These are phyloP conservation scores for Scolanthus callimorphus DNA, from an alignment of 92 coral and sea anemone genomes.

Conservation along the genomic window DNA sequence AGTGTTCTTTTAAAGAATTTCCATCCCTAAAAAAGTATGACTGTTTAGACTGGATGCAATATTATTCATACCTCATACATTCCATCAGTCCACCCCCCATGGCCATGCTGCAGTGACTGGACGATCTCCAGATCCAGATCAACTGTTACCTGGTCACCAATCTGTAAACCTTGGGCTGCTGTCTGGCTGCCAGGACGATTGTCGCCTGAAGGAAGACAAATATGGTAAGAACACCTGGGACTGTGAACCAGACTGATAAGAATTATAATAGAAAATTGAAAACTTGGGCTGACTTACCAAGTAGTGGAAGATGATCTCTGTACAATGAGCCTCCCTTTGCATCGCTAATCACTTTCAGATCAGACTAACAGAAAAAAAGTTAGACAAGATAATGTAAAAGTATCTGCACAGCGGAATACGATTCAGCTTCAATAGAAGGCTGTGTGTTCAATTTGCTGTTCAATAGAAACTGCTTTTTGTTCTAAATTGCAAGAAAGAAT, in stretches of 20 bases:
- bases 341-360: constrained; percentile 92
- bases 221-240: neutral
- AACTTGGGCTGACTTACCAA: constrained; percentile 69
- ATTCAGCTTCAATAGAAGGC: too few relatives aligned
- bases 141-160: constrained; percentile 95
- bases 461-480: too few relatives aligned
- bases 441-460: too few relatives aligned
- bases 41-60: too few relatives aligned
- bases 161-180: constrained; percentile 79
- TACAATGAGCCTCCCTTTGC: constrained; percentile 93
- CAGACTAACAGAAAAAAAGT: constrained; percentile 60
- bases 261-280: too few relatives aligned
- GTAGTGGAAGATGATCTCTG: constrained; percentile 89
- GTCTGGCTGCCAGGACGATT: constrained; percentile 63
- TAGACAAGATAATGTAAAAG: neutral
- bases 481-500: too few relatives aligned
- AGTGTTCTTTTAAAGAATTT: neutral
- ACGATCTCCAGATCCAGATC: constrained; percentile 98
- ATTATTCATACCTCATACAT: constrained; percentile 90
- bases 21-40: neutral
- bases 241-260: too few relatives aligned
- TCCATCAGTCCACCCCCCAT: constrained; percentile 99
- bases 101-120: constrained; percentile 97
- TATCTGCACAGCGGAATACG: too few relatives aligned
- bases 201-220: constrained; percentile 57